Percentiles rank a stretch among this genome's conserved stretches.
These are phyloP conservation scores for Drosophila prosaltans DNA, from an alignment of 1,140 invertebrate species.

Conservation along the genomic window DNA sequence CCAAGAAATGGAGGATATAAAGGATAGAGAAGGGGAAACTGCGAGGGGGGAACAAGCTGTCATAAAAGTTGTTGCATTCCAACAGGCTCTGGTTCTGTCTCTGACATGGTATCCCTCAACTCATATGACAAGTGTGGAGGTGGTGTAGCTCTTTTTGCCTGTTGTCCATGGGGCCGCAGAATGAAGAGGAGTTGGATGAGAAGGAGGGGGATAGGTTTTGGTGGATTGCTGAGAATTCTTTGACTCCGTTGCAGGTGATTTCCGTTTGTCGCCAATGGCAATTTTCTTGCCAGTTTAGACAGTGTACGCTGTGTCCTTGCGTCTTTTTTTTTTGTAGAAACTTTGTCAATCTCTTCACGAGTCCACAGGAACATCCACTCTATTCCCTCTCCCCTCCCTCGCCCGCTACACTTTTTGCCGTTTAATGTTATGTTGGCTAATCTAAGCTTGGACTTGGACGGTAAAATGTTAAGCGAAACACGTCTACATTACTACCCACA, in stretches of 20 bases:
- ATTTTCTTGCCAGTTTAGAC: slow-evolving; percentile 53
- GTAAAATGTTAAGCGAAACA: slow-evolving; percentile 55
- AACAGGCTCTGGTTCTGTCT: slow-evolving; percentile 1
- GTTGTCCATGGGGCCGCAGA: too few relatives aligned
- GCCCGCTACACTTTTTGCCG: slow-evolving; percentile 9
- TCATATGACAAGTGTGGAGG: slow-evolving; percentile 1
- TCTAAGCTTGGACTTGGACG: slow-evolving; percentile 32
- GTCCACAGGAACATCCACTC: not conserved
- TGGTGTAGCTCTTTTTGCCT: too few relatives aligned
- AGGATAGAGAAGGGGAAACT: too few relatives aligned
- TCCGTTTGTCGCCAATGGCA: slow-evolving; percentile 54
- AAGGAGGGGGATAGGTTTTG: not conserved
- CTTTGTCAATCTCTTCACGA: slow-evolving; percentile 47
- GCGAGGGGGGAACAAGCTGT: slow-evolving; percentile 31
- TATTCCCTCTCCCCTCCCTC: not conserved
- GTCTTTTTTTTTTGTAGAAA: slow-evolving; percentile 41
- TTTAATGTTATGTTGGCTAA: slow-evolving; percentile 49
- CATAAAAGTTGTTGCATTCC: slow-evolving; percentile 62
- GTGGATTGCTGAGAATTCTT: not conserved
- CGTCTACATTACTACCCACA: slow-evolving; percentile 40
- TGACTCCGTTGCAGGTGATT: slow-evolving; percentile 57
- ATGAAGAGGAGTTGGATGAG: too few relatives aligned
- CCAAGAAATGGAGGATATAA: too few relatives aligned
- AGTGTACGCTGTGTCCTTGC: slow-evolving; percentile 15
- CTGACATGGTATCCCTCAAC: slow-evolving; percentile 16